A percentile compares a stretch with the other conserved stretches of the same genome.
Evolutionary conservation across 2,797 vertebrate species (phyloP).

Genomic region (Pyrocephalus nanus): DNA sequence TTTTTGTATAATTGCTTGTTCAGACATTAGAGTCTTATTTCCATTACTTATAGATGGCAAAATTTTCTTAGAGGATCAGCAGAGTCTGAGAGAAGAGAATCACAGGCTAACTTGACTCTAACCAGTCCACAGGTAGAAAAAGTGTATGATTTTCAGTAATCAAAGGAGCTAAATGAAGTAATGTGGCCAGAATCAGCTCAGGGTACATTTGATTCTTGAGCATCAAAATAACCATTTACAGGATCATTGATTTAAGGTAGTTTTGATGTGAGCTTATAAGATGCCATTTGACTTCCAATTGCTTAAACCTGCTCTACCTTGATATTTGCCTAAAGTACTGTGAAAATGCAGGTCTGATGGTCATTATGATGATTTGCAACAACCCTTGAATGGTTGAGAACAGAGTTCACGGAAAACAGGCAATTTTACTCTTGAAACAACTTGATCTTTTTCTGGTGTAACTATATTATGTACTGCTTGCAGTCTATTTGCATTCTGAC

Average conservation of each 20-base stretch:
- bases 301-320: background rate
- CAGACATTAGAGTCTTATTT: background rate
- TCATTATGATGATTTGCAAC: background rate
- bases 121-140: background rate
- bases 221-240: background rate
- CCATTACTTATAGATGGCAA: background rate
- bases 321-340: background rate
- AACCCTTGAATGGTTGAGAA: background rate
- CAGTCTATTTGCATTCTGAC: background rate
- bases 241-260: background rate
- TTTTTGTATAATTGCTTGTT: constrained; percentile 3
- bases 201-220: background rate
- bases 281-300: background rate
- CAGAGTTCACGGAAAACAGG: background rate
- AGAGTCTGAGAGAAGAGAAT: background rate
- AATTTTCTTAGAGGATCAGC: background rate
- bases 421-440: background rate
- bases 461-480: background rate
- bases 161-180: background rate
- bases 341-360: background rate
- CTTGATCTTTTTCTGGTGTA: background rate
- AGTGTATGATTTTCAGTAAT: background rate
- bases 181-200: background rate
- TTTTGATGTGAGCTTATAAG: background rate
- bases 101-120: background rate